phyloP scores from a whole-genome alignment of 2,888 invertebrate species.

The Oegoconia quadripuncta region DNA sequence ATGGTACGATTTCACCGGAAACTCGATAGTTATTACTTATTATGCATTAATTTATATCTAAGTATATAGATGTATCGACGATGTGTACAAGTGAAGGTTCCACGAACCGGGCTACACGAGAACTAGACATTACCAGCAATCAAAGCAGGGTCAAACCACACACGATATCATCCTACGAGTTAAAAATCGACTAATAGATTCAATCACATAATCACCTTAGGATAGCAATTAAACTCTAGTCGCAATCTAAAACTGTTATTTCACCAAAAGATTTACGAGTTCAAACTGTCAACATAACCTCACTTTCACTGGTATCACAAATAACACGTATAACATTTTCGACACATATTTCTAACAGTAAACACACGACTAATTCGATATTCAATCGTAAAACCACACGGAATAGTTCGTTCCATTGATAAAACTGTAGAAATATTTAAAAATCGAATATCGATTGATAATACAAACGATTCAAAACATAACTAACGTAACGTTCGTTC shows the following conservation, averaged over 20 bases:
- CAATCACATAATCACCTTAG: slow-evolving; percentile 8
- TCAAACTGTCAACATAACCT: slow-evolving; percentile 63
- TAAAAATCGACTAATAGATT: not conserved
- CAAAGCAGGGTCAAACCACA: slow-evolving; percentile 33
- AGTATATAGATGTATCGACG: not conserved
- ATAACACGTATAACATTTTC: slow-evolving; percentile 20
- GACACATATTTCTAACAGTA: slow-evolving; percentile 9
- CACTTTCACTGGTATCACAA: slow-evolving; percentile 49
- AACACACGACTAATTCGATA: slow-evolving; percentile 11
- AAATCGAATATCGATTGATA: slow-evolving; percentile 25
- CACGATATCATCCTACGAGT: slow-evolving; percentile 19
- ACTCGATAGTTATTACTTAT: not conserved
- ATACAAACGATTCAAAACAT: slow-evolving; percentile 56
- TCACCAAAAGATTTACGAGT: slow-evolving; percentile 9
- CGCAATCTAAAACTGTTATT: not conserved
- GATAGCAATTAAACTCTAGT: not conserved
- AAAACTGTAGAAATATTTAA: slow-evolving; percentile 29
- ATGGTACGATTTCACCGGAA: slow-evolving; percentile 1
- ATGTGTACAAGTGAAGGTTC: slow-evolving; percentile 4
- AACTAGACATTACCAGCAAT: slow-evolving; percentile 18
- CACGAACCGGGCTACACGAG: slow-evolving; percentile 36
- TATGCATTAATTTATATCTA: not conserved
- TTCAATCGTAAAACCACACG: slow-evolving; percentile 11
- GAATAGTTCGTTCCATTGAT: slow-evolving; percentile 47
- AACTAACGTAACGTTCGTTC: slow-evolving; percentile 67